These are phyloP conservation scores for Calypte anna DNA, from an alignment of 2,113 vertebrate genomes.

Conservation along the genomic window DNA sequence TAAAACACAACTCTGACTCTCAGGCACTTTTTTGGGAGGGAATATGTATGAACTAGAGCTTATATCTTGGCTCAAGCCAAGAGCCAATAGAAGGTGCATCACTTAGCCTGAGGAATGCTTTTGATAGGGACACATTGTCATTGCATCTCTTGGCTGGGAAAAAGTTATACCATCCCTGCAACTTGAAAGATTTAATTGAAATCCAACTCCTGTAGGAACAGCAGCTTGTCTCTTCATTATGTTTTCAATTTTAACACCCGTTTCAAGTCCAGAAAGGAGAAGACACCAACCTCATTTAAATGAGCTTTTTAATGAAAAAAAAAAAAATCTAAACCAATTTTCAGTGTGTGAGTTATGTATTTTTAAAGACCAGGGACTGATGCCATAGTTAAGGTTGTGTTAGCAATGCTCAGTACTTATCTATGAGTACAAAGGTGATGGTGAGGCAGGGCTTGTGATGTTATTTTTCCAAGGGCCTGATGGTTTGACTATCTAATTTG, in stretches of 20 bases:
- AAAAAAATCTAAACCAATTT: neutral
- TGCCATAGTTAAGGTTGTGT: neutral
- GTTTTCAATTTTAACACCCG: neutral
- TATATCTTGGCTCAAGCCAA: neutral
- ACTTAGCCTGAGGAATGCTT: neutral
- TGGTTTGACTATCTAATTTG: conserved; percentile 48
- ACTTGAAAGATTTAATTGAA: neutral
- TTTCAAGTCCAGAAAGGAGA: neutral
- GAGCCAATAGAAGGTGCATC: neutral
- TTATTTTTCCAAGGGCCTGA: conserved; percentile 31
- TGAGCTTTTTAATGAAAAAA: conserved; percentile 13
- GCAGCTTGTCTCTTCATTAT: neutral
- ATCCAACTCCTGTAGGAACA: neutral
- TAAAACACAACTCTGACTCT: neutral
- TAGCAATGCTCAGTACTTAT: neutral
- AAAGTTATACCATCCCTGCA: neutral
- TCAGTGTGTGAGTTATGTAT: neutral
- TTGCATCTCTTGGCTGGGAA: neutral
- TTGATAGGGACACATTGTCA: neutral
- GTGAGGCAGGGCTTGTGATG: neutral
- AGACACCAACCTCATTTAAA: conserved; percentile 4
- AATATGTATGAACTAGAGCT: neutral
- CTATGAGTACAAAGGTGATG: neutral
- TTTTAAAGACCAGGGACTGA: neutral
- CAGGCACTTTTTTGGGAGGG: neutral